Conservation (phyloP, 2,797 vertebrate genomes). For the Cetoscarus ocellatus region DNA sequence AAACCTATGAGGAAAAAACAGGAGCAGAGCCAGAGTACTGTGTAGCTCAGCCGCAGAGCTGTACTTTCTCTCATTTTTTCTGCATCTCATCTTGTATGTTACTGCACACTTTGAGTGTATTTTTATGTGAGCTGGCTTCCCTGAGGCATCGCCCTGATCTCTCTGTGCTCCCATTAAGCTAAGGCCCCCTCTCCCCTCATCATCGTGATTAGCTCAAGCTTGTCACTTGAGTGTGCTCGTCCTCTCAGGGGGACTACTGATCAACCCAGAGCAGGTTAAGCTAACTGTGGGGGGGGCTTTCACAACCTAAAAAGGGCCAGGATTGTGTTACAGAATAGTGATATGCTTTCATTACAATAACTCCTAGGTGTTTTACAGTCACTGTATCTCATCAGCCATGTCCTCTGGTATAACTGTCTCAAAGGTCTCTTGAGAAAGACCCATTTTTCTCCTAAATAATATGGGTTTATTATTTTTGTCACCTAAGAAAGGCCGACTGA, state of each 20-base stretch:
- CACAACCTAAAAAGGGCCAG: slow-evolving; percentile 36
- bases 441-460: neutral
- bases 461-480: too few species aligned
- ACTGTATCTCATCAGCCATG: slow-evolving; percentile 15
- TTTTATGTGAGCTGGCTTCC: slow-evolving; percentile 35
- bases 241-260: slow-evolving; percentile 48
- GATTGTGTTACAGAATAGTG: slow-evolving; percentile 19
- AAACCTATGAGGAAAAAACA: neutral
- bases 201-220: slow-evolving; percentile 67
- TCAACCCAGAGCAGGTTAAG: slow-evolving; percentile 51
- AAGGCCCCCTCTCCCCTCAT: slow-evolving; percentile 56
- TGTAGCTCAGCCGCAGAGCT: slow-evolving; percentile 7
- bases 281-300: slow-evolving; percentile 23
- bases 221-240: slow-evolving; percentile 62
- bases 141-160: slow-evolving; percentile 54
- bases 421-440: slow-evolving; percentile 3
- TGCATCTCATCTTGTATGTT: slow-evolving; percentile 10
- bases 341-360: slow-evolving; percentile 31
- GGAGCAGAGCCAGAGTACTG: neutral
- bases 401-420: slow-evolving; percentile 12
- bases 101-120: slow-evolving; percentile 23
- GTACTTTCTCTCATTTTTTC: slow-evolving; percentile 13
- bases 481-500: too few species aligned
- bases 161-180: slow-evolving; percentile 55
- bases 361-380: slow-evolving; percentile 14